Evolutionary conservation across 2,888 invertebrate species (phyloP), one percentile per base, ranked within the genome.

Genomic region (Protonemura montana): DNA sequence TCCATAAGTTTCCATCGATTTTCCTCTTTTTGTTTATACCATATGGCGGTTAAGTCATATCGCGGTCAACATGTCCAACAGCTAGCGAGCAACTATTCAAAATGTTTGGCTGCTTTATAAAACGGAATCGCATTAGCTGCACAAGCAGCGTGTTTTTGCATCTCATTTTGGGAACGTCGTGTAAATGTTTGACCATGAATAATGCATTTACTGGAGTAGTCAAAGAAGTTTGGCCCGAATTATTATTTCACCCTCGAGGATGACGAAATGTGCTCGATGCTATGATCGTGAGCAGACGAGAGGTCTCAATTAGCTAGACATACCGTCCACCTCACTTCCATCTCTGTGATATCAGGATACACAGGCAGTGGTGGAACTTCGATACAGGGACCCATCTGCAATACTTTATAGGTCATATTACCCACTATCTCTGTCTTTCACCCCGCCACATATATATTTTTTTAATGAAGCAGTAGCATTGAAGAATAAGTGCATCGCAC

Each of bases 121-220:
- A 59, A 59, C 59, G 59, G 59, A 59, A 59, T 59, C 59, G 59
- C 59, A 59, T 59, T 59, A 59, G 59, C 59, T 21, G 59, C 59
- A 59, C 21, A 59, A 59, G 13, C 59, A 59, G 59, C 59, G 21
- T 59, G 59, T 59, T 59, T 59, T 59, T 59, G 59, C 59, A 59
- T 59, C 2, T 59, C 59, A 59, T 59, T 59, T 59, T 21, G 13
- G 41, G 59, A 35, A 35, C 35, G 16, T 59, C 59, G 59, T 59
- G 59, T 59, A 59, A 59, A 59, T 59, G 59, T 59, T 59, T 21
- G 59, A 21, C 13, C 59, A 59, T 59, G 59, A 59, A 59, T 59
- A 16, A 59, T 59, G 59, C 59, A 59, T 59, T 10, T 10, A 10
- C 59, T 10, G 35, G 21, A 59, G 59, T 21, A 59, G 59, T 59